Base-by-base conservation (phyloP, 2,113 vertebrate genomes). In the Sigmodon hispidus region DNA sequence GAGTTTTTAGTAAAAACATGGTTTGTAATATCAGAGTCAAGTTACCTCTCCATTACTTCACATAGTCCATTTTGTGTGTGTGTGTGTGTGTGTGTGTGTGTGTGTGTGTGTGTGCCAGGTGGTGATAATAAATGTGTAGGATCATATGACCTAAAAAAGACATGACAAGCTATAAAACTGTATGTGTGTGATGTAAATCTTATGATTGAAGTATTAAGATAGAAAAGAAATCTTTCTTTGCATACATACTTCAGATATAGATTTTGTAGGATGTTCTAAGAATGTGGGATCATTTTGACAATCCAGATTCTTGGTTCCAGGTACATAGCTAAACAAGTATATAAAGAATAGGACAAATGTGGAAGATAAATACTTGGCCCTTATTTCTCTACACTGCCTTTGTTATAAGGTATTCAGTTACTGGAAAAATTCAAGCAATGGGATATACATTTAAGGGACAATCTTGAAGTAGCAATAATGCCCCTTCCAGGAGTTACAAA, bases 381-480 rank as follows among this genome's bases (percentile, higher is more conserved):
- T 40, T 2, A n/a, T 21, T 29, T 26, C 16, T 61, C 13, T 7
- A 48, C 11, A 9, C 17, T 57, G 4, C 9, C 22, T 52, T 0
- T 43, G 7, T 34, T 72, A 29, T 0, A 7, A 63, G 57, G 13
- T 8, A n/a, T 29, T 12, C 5, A 1, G 29, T n/a, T 31, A 1
- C 29, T 19, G 22, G 29, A 5, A 34, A 72, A 2, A 1, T 5
- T 26, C 31, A 61, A 21, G 22, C 0, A 2, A 4, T 3, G 10
- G 70, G 7, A 13, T 29, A 34, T 12, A 4, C 0, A 83, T 83
- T 26, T 19, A 79, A n/a, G 36, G 22, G 22, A 26, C 29, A 34
- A 55, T 6, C 73, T 7, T 17, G 7, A 83, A 76, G 22, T 8
- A 34, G 4, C 22, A 34, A 16, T 69, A 21, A 70, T 50, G 48